Evolutionary conservation across 2,888 invertebrate species (phyloP).

Genomic region (Leuctra nigra): DNA sequence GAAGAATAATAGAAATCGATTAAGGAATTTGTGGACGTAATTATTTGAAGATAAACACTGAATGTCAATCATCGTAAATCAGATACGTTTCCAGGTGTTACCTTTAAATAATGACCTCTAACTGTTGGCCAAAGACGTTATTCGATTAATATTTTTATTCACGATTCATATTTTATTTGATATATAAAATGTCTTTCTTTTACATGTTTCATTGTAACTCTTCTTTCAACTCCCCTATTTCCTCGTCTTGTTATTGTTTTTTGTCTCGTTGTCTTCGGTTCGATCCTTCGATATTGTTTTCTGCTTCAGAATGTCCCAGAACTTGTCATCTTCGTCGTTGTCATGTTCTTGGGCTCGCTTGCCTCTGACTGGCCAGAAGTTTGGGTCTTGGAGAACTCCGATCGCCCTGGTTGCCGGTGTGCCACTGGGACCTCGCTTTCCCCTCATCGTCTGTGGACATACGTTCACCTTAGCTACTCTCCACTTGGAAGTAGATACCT

Average conservation of each 20-base stretch:
- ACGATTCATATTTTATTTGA: too few species aligned
- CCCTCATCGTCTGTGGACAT: neutral
- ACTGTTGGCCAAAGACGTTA: too few species aligned
- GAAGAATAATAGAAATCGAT: too few species aligned
- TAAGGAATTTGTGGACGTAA: too few species aligned
- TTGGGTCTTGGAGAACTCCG: slow-evolving; percentile 14
- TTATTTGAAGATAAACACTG: too few species aligned
- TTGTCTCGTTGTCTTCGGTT: neutral
- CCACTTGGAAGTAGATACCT: too few species aligned
- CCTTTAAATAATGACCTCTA: too few species aligned
- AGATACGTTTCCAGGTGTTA: too few species aligned
- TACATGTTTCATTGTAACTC: neutral
- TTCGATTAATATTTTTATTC: too few species aligned
- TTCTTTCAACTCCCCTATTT: neutral
- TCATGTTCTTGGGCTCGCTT: slow-evolving; percentile 23
- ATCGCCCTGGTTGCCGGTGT: slow-evolving; percentile 1
- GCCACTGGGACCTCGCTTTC: neutral
- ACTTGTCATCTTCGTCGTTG: slow-evolving; percentile 25
- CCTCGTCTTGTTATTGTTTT: neutral
- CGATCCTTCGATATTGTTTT: neutral
- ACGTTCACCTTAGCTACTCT: too few species aligned
- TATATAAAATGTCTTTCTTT: neutral
- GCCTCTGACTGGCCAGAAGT: slow-evolving; percentile 27
- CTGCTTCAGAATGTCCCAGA: slow-evolving; percentile 21
- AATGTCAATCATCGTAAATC: too few species aligned